phyloP scores from a whole-genome alignment of 1,140 invertebrate species.

The Wiebesia pumilae region DNA sequence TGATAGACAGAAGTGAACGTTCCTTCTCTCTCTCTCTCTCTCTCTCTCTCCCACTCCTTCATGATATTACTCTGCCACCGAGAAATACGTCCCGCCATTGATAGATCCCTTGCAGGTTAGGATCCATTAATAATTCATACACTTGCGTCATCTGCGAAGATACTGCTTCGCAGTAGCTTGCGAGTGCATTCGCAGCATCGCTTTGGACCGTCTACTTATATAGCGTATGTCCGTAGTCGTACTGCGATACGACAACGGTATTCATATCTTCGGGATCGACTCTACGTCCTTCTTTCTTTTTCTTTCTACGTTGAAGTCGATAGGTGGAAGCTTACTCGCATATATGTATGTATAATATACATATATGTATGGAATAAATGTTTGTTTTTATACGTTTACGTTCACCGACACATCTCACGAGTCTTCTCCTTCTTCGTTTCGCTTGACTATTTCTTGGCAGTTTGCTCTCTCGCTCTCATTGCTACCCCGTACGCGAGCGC shows the following conservation, averaged over 20 bases:
- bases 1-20: conserved; percentile 31
- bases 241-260: conserved; percentile 59
- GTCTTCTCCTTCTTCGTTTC: conserved; percentile 49
- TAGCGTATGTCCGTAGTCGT: neutral
- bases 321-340: conserved; percentile 35
- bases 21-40: neutral
- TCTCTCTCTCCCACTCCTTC: neutral
- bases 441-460: conserved; percentile 38
- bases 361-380: conserved; percentile 50
- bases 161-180: no score
- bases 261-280: conserved; percentile 70
- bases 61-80: conserved; percentile 36
- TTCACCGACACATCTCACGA: conserved; percentile 39
- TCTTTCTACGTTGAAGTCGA: conserved; percentile 13
- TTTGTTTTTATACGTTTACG: conserved; percentile 46
- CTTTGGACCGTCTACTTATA: neutral
- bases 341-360: conserved; percentile 40
- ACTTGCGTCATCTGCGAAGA: conserved; percentile 59
- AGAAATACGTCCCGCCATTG: conserved; percentile 59
- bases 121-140: conserved; percentile 73
- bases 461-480: conserved; percentile 30
- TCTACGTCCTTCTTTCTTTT: conserved; percentile 52
- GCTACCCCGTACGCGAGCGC: conserved; percentile 23
- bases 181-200: neutral
- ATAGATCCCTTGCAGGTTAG: conserved; percentile 59